phyloP scores from a whole-genome alignment of 64 coral and sea anemone genomes.

The Porites australiensis region DNA sequence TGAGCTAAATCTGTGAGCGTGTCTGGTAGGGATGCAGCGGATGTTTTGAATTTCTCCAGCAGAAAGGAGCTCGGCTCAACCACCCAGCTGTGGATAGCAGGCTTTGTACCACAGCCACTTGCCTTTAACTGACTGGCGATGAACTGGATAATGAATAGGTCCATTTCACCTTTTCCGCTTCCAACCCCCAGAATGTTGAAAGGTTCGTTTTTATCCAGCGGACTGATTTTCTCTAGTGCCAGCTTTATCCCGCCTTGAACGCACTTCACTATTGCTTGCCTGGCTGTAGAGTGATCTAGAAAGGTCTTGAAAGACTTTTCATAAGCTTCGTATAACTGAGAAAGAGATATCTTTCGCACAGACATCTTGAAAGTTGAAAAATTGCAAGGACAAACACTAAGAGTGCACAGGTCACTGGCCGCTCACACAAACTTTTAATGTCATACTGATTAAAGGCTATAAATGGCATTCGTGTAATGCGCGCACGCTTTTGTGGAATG shows the following conservation, averaged over 20 bases:
- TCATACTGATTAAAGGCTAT: neutral
- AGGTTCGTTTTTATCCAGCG: neutral
- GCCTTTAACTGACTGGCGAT: slow-evolving; percentile 7
- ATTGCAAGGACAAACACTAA: neutral
- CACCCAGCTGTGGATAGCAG: slow-evolving; percentile 7
- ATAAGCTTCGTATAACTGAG: slow-evolving; percentile 13
- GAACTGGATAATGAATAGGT: neutral
- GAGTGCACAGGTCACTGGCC: neutral
- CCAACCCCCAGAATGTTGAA: slow-evolving; percentile 25
- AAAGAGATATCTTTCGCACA: slow-evolving; percentile 3
- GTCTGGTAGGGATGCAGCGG: neutral
- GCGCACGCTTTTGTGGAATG: neutral
- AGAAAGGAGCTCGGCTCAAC: slow-evolving; percentile 43
- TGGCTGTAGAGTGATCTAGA: slow-evolving; percentile 38
- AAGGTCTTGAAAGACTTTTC: slow-evolving; percentile 27
- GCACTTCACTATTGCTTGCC: slow-evolving; percentile 28
- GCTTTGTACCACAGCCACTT: neutral
- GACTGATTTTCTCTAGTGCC: neutral
- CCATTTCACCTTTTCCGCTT: slow-evolving; percentile 29
- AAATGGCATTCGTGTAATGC: neutral
- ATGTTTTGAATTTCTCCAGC: slow-evolving; percentile 34
- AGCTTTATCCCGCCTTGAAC: slow-evolving; percentile 21
- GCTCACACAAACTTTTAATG: too few relatives aligned
- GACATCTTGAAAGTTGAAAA: slow-evolving; percentile 5
- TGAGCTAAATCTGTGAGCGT: slow-evolving; percentile 23